Evolutionary conservation across 2,113 vertebrate genomes (phyloP).

Genomic region (Struthio camelus): DNA sequence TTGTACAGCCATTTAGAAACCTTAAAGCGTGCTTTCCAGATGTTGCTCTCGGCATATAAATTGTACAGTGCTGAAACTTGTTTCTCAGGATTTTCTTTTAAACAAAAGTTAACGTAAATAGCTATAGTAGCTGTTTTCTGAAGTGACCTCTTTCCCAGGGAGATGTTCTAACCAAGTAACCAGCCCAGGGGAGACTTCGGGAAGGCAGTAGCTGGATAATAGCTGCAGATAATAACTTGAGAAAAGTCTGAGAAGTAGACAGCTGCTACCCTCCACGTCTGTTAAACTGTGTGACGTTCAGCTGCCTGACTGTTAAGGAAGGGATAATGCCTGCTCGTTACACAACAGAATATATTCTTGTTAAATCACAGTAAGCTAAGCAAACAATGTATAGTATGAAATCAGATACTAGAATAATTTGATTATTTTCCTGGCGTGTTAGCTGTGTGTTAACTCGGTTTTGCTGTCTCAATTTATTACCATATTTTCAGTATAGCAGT

Average conservation of each 20-base stretch:
- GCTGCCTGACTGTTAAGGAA: background rate
- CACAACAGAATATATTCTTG: background rate
- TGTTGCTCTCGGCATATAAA: background rate
- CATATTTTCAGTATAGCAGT: background rate
- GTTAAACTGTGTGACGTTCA: background rate
- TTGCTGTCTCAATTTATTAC: background rate
- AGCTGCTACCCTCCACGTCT: too few species aligned
- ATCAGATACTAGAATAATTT: too few species aligned
- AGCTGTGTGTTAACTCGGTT: background rate
- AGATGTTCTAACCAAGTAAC: background rate
- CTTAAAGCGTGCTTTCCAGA: background rate
- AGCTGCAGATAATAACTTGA: background rate
- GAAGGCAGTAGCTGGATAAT: rapidly evolving
- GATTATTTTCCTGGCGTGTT: background rate
- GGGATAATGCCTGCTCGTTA: background rate
- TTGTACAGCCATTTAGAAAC: background rate
- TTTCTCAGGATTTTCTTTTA: background rate
- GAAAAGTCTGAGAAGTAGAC: background rate
- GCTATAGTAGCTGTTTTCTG: background rate
- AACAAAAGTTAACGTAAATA: background rate
- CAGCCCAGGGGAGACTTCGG: background rate
- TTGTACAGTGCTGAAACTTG: background rate
- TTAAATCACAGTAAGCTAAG: background rate
- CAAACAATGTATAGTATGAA: too few species aligned
- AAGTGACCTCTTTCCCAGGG: background rate